Evolutionary conservation across 2,113 vertebrate genomes (phyloP).

Genomic region (Apodemus speciosus): DNA sequence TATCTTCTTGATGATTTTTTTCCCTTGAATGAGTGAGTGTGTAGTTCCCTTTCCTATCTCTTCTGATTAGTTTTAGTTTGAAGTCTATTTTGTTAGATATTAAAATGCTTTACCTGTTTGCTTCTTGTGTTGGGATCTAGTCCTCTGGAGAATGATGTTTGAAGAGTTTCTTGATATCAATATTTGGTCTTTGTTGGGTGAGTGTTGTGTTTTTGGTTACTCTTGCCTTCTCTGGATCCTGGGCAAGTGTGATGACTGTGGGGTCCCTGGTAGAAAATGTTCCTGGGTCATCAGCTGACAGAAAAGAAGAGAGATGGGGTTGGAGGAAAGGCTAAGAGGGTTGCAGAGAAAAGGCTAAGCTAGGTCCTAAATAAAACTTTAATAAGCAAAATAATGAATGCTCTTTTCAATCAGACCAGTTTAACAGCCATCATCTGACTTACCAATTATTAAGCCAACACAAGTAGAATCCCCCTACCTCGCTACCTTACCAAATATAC

Average conservation of each 20-base stretch:
- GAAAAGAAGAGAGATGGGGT: not conserved
- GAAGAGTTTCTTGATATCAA: not conserved
- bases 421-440: conserved; percentile 30
- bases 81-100: not conserved
- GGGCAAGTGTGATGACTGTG: not conserved
- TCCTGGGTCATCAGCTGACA: not conserved
- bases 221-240: not conserved
- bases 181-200: not conserved
- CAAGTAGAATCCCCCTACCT: not conserved
- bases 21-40: not conserved
- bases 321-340: not conserved
- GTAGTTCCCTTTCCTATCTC: not conserved
- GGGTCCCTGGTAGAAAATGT: not conserved
- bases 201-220: not conserved
- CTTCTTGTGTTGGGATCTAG: not conserved
- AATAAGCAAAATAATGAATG: conserved; percentile 32
- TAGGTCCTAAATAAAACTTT: not conserved
- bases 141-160: not conserved
- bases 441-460: not conserved
- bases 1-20: not conserved
- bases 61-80: not conserved
- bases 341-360: not conserved
- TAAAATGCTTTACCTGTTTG: not conserved
- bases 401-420: not conserved
- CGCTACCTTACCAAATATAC: not conserved